Base-by-base conservation (phyloP, 2,113 vertebrate species). In the Triplophysa siluroides region DNA sequence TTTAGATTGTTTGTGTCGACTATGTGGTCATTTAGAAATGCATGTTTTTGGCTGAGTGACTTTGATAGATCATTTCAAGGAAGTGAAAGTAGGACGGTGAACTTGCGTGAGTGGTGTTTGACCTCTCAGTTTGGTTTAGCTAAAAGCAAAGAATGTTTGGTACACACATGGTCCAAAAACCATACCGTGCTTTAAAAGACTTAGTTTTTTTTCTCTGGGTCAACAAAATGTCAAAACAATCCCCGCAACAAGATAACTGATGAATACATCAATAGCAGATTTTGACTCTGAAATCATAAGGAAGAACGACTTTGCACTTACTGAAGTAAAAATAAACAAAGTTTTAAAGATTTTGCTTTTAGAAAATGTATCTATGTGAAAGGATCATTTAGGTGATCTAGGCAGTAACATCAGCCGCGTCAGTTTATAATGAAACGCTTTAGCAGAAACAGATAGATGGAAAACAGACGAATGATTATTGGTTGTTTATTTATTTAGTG, bases 111-210 rank as follows among this genome's bases (percentile, higher is more conserved):
- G 13, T 50, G 47, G 13, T 52, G 8, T 74, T 74, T 61, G 71
- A 74, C 71, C 71, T 74, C 38, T 45, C 8, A 2, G 21, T 45
- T 47, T 14, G 58, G 41, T 75, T 61, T 75, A 62, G 41, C 58
- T 75, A 41, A 75, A 75, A 75, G 73, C 71, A 74, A 61, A 45
- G 21, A 5, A 23, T 74, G 71, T 74, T 75, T 75, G 58, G 58
- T 75, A 75, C 62, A 75, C 58, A 75, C 73, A 75, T 62, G 58
- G 38, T 63, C 18, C 21, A 75, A 23, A 63, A 63, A 47, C 72
- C 24, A 43, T 50, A 21, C 8, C 41, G 33, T 11, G 8, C 18
- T 21, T 43, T 12, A 26, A 62, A 24, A 26, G 4, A 10, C 24
- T 23, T 6, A 52, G 19, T 71, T 33, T 21, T 4, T 29, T 23